Evolutionary conservation across 92 coral and sea anemone genomes (phyloP), one percentile per base, ranked within the genome.

Genomic region (Palythoa grandiflora): DNA sequence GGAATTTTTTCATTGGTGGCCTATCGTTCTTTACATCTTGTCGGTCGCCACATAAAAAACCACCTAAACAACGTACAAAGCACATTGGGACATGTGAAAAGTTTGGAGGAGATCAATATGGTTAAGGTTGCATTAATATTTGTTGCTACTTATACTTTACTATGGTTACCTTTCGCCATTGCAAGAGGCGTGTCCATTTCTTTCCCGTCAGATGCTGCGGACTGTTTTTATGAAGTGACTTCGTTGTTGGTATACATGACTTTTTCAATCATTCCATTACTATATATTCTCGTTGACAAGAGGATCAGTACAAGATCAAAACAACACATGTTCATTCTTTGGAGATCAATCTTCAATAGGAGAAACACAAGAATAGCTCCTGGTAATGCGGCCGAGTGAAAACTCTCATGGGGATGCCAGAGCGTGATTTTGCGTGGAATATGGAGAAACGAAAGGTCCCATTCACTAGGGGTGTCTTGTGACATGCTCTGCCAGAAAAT

Each of bases 131-230:
- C 92, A 5, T 11, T 85, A 37, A 19, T 70, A 21, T 85, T 89
- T 55, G 38, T 35, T 3, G 52, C 75, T 21, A 40, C 89, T 0
- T 78, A 89, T 59, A 39, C 44, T 50, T 35, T 75, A 21, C 66
- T 85, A 50, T 89, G 92, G 92, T 77, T 89, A 65, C 92, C 92
- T 19, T 89, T 83, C 72, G 92, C 86, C 5, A 72, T 77, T 7
- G 78, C 85, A 14, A 81, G 91, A 19, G 80, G 51, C 13, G 61
- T 84, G 14, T 75, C 78, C n/a, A 68, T 63, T 75, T 38, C 59
- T 48, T 12, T 19, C 28, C 89, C 91, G 11, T 89, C 91, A 19
- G 6, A 72, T 3, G 35, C 72, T 8, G 52, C 53, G 20, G 52
- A 48, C 15, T 84, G 92, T 52, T 89, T 60, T 63, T 89, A 73